Conservation (phyloP, 2,113 vertebrate species). For the Ameiurus melas region DNA sequence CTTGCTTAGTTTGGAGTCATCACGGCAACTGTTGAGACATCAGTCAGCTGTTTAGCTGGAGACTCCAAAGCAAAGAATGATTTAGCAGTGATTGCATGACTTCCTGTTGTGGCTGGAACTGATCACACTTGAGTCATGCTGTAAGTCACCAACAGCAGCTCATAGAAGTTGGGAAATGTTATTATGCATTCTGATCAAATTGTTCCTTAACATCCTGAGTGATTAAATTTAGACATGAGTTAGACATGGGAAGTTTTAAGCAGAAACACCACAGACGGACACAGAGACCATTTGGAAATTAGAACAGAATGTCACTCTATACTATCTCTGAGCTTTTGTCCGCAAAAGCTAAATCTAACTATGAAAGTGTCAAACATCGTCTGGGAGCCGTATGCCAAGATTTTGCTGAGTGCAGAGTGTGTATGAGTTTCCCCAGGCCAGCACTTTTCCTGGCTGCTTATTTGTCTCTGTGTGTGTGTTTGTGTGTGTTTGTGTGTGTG, state of each 20-base stretch:
- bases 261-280: background rate
- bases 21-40: background rate
- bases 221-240: background rate
- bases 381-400: background rate
- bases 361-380: constrained; percentile 15
- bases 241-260: background rate
- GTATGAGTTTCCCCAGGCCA: constrained; percentile 14
- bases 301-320: background rate
- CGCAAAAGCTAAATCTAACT: background rate
- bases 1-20: background rate
- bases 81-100: background rate
- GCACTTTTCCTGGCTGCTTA: constrained; percentile 25
- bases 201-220: background rate
- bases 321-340: background rate
- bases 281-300: background rate
- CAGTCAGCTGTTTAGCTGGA: background rate
- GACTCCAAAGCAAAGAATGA: constrained; percentile 18
- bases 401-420: constrained; percentile 10
- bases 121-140: constrained; percentile 9
- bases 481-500: constrained; percentile 51
- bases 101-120: background rate
- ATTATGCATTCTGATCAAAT: background rate
- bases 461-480: no score
- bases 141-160: constrained; percentile 2
- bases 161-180: background rate